Evolutionary conservation across 2,113 vertebrate species (phyloP).

Genomic region (Fukomys damarensis): DNA sequence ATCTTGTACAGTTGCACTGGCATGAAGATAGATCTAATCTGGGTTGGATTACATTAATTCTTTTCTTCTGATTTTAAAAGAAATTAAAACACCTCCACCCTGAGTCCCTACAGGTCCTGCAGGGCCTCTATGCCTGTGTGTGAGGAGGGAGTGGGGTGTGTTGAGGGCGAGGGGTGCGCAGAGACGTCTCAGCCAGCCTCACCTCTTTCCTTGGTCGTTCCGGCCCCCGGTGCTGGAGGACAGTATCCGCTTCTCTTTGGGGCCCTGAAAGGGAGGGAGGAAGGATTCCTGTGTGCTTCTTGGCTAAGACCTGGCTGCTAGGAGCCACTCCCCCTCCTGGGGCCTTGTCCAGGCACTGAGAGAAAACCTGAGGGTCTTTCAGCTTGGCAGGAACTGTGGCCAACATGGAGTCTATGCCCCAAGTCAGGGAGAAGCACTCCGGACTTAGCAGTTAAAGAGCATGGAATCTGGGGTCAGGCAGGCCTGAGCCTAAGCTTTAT

Average conservation of each 20-base stretch:
- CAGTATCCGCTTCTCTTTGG: slow-evolving; percentile 93
- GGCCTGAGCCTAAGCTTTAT: not conserved
- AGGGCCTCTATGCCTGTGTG: not conserved
- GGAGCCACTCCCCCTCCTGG: not conserved
- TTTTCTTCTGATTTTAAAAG: slow-evolving; percentile 33
- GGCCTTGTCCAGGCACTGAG: not conserved
- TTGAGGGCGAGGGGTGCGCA: not conserved
- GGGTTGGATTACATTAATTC: not conserved
- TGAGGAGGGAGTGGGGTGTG: not conserved
- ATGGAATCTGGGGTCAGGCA: not conserved
- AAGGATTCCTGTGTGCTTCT: not conserved
- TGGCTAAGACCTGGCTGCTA: not conserved
- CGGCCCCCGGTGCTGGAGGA: slow-evolving; percentile 85
- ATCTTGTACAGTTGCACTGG: not conserved
- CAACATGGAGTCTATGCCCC: not conserved
- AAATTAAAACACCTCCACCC: not conserved
- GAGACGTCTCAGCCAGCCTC: not conserved
- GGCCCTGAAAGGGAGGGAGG: slow-evolving; percentile 85
- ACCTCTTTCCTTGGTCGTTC: slow-evolving; percentile 93
- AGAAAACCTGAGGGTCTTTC: not conserved
- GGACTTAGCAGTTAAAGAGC: not conserved
- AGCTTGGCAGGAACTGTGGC: not conserved
- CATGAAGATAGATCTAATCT: not conserved
- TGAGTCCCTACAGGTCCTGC: not conserved
- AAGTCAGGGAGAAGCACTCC: not conserved